Evolutionary conservation across 2,797 vertebrate genomes (phyloP).

Genomic region (Lycodopsis pacificus): DNA sequence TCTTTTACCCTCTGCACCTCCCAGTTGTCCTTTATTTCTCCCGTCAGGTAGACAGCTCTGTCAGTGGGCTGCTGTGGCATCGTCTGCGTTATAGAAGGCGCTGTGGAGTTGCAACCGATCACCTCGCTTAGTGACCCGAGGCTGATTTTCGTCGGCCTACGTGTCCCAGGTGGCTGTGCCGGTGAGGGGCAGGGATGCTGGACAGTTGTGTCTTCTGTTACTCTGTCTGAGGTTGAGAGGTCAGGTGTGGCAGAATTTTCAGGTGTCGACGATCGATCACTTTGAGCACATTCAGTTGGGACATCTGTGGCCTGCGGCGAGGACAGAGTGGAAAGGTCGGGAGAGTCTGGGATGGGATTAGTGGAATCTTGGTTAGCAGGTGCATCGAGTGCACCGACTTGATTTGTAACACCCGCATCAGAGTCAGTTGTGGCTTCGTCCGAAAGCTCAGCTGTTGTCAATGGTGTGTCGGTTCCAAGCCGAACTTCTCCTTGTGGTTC

Average conservation of each 20-base stretch:
- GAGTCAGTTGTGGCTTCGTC: not conserved
- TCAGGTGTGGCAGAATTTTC: slow-evolving; percentile 5
- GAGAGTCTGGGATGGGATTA: not conserved
- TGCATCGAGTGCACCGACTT: slow-evolving; percentile 10
- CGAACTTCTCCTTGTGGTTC: slow-evolving; percentile 15
- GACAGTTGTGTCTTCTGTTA: slow-evolving; percentile 6
- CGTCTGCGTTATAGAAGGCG: slow-evolving; percentile 1
- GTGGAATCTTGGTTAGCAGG: slow-evolving; percentile 2
- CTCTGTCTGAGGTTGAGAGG: slow-evolving; percentile 7
- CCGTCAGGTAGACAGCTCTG: slow-evolving; percentile 70
- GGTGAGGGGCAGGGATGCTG: slow-evolving; percentile 8
- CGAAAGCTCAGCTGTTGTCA: not conserved
- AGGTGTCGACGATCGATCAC: not conserved
- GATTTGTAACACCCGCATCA: not conserved
- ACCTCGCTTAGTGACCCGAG: slow-evolving; percentile 55
- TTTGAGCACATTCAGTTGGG: slow-evolving; percentile 4
- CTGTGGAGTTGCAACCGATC: slow-evolving; percentile 13
- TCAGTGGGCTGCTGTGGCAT: slow-evolving; percentile 43
- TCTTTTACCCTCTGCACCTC: slow-evolving; percentile 39
- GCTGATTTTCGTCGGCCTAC: slow-evolving; percentile 42
- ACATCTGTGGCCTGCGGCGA: slow-evolving; percentile 5
- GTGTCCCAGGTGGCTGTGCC: not conserved
- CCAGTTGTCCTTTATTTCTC: slow-evolving; percentile 59
- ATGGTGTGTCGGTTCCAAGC: not conserved
- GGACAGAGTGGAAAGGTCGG: slow-evolving; percentile 19